Evolutionary conservation across 1,140 invertebrate species (phyloP), one percentile per base, ranked within the genome.

Genomic region (Pachypeltis micranthus): DNA sequence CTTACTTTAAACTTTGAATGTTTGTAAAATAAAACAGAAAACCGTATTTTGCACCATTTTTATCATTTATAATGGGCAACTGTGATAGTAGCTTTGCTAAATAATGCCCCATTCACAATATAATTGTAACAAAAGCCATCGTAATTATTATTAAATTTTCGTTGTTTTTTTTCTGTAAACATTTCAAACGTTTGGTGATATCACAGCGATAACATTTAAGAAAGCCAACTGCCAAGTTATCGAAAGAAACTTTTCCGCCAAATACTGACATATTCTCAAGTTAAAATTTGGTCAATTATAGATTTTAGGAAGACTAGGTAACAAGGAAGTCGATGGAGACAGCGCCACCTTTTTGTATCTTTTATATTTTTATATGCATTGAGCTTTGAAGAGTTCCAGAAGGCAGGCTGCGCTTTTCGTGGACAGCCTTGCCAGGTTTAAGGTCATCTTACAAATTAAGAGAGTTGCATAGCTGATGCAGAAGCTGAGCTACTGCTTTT

Each of bases 211-310:
- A 51, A 51, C n/a, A 10, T 51, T 14, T 51, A 16, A 51, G 47
- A 21, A 51, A 10, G 47, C 47, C 47, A 51, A 51, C 47, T 51
- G 47, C 47, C 47, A 51, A 51, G 47, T 51, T 51, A 10, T 16
- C 12, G 12, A 51, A 51, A 51, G 23, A 4, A 51, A 51, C 16
- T 10, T 14, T 16, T 16, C 10, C 21, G 12, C 47, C 23, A 21
- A 51, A 10, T 51, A 51, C 19, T 51, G 10, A 21, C 4, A 10
- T 51, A 21, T 51, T 51, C 12, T 16, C 4, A 4, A 51, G 31
- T 51, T 21, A 10, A n/a, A n/a, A n/a, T n/a, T n/a, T 51, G 47
- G 47, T 51, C 47, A 51, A 51, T 51, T 51, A 51, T 51, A 51
- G 47, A 10, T 51, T 21, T 51, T 51, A 51, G 47, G 47, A n/a